phyloP scores from a whole-genome alignment of 2,888 invertebrate species.

The Thymelicus sylvestris region DNA sequence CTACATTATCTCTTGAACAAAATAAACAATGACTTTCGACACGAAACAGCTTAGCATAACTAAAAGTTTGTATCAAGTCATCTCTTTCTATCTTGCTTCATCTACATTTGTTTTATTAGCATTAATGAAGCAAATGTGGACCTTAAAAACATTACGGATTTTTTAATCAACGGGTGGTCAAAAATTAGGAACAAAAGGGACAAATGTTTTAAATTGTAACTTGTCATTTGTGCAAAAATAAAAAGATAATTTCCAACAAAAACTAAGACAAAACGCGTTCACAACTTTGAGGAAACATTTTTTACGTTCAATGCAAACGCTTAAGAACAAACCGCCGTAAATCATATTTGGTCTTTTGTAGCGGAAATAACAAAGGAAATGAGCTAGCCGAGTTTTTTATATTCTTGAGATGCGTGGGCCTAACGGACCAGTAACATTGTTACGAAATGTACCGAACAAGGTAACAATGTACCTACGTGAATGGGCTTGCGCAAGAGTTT shows the following conservation, averaged over 20 bases:
- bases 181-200: slow-evolving; percentile 6
- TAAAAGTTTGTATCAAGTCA: slow-evolving; percentile 23
- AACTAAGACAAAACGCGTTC: slow-evolving; percentile 35
- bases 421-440: slow-evolving; percentile 70
- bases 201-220: not conserved
- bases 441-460: slow-evolving; percentile 67
- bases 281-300: slow-evolving; percentile 30
- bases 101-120: not conserved
- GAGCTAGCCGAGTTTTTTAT: slow-evolving; percentile 72
- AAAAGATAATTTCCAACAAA: slow-evolving; percentile 25
- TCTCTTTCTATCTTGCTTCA: slow-evolving; percentile 2
- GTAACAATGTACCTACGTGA: slow-evolving; percentile 74
- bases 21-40: slow-evolving; percentile 64
- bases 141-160: not conserved
- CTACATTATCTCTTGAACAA: slow-evolving; percentile 54
- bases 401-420: slow-evolving; percentile 61
- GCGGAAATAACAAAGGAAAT: slow-evolving; percentile 66
- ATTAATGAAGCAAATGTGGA: slow-evolving; percentile 5
- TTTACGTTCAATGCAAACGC: slow-evolving; percentile 31
- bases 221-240: slow-evolving; percentile 2
- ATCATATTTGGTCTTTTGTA: slow-evolving; percentile 75
- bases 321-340: slow-evolving; percentile 67
- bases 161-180: slow-evolving; percentile 5
- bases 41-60: slow-evolving; percentile 27
- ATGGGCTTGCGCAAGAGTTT: slow-evolving; percentile 74